Evolutionary conservation across 2,888 invertebrate species (phyloP).

Genomic region (Mythimna albipuncta): DNA sequence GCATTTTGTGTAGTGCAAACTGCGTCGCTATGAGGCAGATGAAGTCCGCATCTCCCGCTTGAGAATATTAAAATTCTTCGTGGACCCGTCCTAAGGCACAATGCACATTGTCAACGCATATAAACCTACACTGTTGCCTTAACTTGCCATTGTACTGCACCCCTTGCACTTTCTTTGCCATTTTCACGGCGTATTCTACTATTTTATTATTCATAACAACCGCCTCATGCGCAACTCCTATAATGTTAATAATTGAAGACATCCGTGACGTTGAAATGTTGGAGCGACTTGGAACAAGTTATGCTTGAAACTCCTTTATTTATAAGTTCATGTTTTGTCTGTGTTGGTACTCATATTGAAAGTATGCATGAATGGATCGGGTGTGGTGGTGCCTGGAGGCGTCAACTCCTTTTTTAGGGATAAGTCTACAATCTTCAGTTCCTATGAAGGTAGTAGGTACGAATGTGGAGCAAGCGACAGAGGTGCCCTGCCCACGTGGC

Average conservation of each 20-base stretch:
- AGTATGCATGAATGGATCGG: constrained; percentile 38
- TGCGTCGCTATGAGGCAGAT: constrained; percentile 73
- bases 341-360: constrained; percentile 35
- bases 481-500: not conserved
- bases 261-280: constrained; percentile 76
- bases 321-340: constrained; percentile 31
- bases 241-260: constrained; percentile 88
- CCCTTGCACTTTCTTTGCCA: constrained; percentile 85
- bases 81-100: constrained; percentile 78
- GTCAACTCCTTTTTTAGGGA: constrained; percentile 14
- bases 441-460: not conserved
- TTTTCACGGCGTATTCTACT: constrained; percentile 85
- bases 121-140: constrained; percentile 89
- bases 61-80: constrained; percentile 77
- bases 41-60: constrained; percentile 73
- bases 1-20: constrained; percentile 74
- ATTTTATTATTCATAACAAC: constrained; percentile 89
- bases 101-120: constrained; percentile 88
- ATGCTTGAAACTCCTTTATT: constrained; percentile 64
- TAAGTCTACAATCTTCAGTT: not conserved
- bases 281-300: constrained; percentile 71
- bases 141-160: constrained; percentile 87
- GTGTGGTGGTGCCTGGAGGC: constrained; percentile 17
- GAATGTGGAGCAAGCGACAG: constrained; percentile 29
- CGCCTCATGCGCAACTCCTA: constrained; percentile 82